Evolutionary conservation across 2,113 vertebrate species (phyloP).

Genomic region (Cynocephalus volans): DNA sequence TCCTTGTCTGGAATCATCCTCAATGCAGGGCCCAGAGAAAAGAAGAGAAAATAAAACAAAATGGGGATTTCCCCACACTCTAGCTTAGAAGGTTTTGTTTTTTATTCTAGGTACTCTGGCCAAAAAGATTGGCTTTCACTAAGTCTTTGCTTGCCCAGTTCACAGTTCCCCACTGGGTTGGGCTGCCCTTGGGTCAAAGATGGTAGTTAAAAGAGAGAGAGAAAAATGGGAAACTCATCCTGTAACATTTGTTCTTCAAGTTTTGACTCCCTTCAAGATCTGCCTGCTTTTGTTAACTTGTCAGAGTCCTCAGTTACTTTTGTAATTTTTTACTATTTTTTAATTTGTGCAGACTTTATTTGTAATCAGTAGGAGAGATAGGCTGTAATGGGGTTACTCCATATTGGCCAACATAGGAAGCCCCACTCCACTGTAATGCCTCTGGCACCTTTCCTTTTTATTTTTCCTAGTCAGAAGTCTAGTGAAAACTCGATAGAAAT

Average conservation of each 20-base stretch:
- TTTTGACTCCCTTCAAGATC: not conserved
- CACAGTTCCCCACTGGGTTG: not conserved
- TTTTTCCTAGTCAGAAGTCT: constrained; percentile 6
- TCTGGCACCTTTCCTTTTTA: not conserved
- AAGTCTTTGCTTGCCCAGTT: not conserved
- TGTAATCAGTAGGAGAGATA: not conserved
- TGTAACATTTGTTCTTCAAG: not conserved
- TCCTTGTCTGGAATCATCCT: not conserved
- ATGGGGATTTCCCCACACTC: not conserved
- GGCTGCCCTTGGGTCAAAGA: not conserved
- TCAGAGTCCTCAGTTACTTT: not conserved
- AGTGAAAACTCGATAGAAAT: constrained; percentile 52
- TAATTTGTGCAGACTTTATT: not conserved
- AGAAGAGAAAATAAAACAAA: not conserved
- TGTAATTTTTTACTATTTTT: not conserved
- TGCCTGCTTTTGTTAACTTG: not conserved
- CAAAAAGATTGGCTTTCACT: not conserved
- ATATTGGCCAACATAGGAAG: not conserved
- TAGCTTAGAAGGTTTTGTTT: not conserved
- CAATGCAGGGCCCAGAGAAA: not conserved
- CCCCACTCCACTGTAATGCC: not conserved
- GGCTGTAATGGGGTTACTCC: accelerated
- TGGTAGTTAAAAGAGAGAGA: not conserved
- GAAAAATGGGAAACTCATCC: not conserved
- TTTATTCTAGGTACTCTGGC: not conserved